A percentile compares a stretch with the other conserved stretches of the same genome.
These are phyloP conservation scores for Halictus rubicundus DNA, from an alignment of 1,140 invertebrate genomes.

Conservation along the genomic window DNA sequence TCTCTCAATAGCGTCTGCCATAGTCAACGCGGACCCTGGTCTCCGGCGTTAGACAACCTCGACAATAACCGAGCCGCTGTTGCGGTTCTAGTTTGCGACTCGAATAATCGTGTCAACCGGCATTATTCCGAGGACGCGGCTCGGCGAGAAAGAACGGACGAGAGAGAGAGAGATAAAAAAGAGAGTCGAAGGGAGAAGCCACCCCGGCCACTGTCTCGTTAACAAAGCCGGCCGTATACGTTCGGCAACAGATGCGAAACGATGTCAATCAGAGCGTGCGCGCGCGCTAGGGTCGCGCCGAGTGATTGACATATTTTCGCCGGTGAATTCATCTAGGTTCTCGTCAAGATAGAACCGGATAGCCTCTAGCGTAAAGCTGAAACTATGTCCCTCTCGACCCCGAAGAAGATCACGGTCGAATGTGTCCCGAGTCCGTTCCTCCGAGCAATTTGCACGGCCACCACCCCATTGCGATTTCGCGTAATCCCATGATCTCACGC, in stretches of 20 bases:
- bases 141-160: conserved; percentile 9
- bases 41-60: conserved; percentile 10
- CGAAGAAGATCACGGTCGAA: not conserved
- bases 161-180: conserved; percentile 17
- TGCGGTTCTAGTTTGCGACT: conserved; percentile 50
- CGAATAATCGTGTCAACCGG: conserved; percentile 57
- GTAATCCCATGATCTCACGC: conserved; percentile 51
- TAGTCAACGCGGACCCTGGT: conserved; percentile 5
- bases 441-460: conserved; percentile 43
- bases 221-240: conserved; percentile 59
- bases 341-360: conserved; percentile 10
- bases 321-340: conserved; percentile 63
- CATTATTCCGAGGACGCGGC: conserved; percentile 49
- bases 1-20: conserved; percentile 3
- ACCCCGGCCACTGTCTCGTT: conserved; percentile 64
- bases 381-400: not conserved
- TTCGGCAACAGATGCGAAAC: conserved; percentile 74
- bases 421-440: conserved; percentile 15
- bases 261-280: conserved; percentile 69
- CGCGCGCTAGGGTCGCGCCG: conserved; percentile 59
- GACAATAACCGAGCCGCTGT: conserved; percentile 48
- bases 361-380: conserved; percentile 27
- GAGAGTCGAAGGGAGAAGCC: conserved; percentile 13
- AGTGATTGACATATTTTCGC: conserved; percentile 79
- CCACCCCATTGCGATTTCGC: conserved; percentile 16